Conservation (phyloP, 2,888 invertebrate species). For the Pristionchus japonicus region DNA sequence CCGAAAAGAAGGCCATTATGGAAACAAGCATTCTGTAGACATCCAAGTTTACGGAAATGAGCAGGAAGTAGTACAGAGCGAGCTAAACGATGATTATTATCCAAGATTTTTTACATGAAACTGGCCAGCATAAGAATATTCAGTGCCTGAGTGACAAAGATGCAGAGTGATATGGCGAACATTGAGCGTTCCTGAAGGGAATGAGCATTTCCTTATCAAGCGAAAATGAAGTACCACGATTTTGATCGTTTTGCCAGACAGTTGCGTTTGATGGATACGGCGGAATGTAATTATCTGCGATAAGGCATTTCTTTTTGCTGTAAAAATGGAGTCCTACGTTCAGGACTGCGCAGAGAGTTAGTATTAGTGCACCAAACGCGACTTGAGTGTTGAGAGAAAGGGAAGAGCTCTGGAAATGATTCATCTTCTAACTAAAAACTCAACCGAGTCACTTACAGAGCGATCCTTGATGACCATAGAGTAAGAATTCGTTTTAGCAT, state of each 20-base stretch:
- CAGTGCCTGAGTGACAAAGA: not conserved
- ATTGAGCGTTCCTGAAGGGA: not conserved
- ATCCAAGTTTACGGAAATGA: not conserved
- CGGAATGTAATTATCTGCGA: not conserved
- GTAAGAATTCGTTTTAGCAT: not conserved
- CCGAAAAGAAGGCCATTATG: not conserved
- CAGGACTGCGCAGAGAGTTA: not conserved
- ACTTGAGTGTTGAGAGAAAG: not conserved
- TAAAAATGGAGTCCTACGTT: not conserved
- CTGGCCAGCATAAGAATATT: not conserved
- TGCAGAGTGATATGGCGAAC: not conserved
- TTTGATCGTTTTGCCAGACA: not conserved
- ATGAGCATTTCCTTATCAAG: not conserved
- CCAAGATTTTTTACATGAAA: not conserved
- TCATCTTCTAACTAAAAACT: too few relatives aligned
- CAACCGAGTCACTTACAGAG: not conserved
- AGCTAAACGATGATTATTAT: not conserved
- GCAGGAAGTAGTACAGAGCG: not conserved
- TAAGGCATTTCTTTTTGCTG: not conserved
- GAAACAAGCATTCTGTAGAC: not conserved
- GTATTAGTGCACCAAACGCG: not conserved
- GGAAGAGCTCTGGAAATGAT: not conserved
- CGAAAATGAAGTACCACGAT: not conserved
- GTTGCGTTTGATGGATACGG: not conserved
- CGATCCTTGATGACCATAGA: not conserved